Evolutionary conservation across 2,888 invertebrate species (phyloP).

Genomic region (Pristionchus exspectatus): DNA sequence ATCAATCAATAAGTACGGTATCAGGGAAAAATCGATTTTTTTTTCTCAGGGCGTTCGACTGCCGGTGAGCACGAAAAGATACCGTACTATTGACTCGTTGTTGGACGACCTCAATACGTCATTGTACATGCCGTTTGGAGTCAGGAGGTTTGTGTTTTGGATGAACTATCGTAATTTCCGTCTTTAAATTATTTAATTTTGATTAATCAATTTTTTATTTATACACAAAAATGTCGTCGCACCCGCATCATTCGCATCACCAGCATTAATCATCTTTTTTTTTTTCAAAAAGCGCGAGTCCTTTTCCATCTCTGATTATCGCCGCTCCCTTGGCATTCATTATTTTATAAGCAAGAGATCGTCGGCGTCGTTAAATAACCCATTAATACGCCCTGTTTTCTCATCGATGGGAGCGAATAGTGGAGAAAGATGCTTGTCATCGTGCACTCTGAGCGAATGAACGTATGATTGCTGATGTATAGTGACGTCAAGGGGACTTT

Average conservation of each 20-base stretch:
- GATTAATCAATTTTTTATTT: not conserved
- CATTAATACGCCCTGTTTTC: too few relatives aligned
- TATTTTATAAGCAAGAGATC: not conserved
- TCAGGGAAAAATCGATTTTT: conserved; percentile 33
- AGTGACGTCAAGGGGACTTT: not conserved
- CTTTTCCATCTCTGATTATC: not conserved
- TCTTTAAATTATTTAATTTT: not conserved
- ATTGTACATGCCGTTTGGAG: conserved; percentile 72
- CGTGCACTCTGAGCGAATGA: not conserved
- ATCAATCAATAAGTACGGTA: not conserved
- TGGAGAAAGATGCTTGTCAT: not conserved
- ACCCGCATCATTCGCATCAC: too few relatives aligned
- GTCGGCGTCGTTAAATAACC: too few relatives aligned
- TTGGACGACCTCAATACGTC: conserved; percentile 76
- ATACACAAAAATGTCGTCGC: too few relatives aligned
- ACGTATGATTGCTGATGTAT: too few relatives aligned
- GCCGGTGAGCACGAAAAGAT: conserved; percentile 76
- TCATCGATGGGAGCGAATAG: too few relatives aligned
- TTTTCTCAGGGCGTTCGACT: conserved; percentile 76
- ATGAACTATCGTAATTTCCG: not conserved
- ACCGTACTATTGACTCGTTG: conserved; percentile 76
- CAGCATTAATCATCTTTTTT: not conserved
- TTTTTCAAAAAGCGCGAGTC: not conserved
- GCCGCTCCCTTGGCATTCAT: not conserved
- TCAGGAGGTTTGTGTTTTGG: conserved; percentile 61